These are phyloP conservation scores for Miniopterus natalensis DNA, from an alignment of 2,113 vertebrate genomes.

Conservation along the genomic window DNA sequence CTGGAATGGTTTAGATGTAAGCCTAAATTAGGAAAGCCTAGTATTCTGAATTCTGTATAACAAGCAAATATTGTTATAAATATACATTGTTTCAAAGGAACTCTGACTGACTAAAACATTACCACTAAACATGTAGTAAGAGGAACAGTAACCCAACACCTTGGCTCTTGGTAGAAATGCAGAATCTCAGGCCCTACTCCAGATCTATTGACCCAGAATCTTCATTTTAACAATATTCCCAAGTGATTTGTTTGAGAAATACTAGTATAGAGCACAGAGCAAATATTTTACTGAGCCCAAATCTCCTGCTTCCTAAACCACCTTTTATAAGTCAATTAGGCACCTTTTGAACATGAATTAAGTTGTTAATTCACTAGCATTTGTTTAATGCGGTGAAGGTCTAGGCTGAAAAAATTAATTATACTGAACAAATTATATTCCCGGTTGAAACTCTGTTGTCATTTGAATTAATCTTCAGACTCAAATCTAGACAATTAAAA, in stretches of 20 bases:
- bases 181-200: background rate
- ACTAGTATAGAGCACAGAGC: conserved; percentile 3
- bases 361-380: conserved; percentile 58
- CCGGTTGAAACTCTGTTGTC: conserved; percentile 43
- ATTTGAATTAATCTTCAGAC: conserved; percentile 60
- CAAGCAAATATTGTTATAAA: background rate
- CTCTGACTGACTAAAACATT: background rate
- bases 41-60: background rate
- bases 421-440: conserved; percentile 58
- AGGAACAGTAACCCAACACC: background rate
- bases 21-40: background rate
- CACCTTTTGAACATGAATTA: conserved; percentile 58
- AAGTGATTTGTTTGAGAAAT: background rate
- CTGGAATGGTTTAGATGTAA: background rate
- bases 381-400: conserved; percentile 57
- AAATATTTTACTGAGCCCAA: conserved; percentile 60
- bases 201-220: background rate
- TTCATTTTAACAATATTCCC: background rate
- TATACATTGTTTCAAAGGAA: background rate
- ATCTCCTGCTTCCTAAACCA: conserved; percentile 55
- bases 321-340: conserved; percentile 55
- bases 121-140: background rate
- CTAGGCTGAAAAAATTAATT: conserved; percentile 64
- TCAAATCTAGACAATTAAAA: conserved; percentile 45
- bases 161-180: background rate